Base-by-base conservation (phyloP, 1,140 invertebrate species). In the Cherax quadricarinatus region DNA sequence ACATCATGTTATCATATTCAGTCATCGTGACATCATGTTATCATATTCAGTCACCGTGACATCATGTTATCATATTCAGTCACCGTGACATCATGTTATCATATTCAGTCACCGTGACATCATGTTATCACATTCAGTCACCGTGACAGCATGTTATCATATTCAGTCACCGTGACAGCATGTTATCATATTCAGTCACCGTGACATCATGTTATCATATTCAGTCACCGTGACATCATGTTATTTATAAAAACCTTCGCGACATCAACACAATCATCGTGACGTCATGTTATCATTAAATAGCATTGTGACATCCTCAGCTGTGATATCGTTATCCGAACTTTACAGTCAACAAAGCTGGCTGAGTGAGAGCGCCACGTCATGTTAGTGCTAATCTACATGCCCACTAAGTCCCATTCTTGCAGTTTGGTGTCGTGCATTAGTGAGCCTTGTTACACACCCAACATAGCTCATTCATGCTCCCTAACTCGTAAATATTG, bases 401-500 rank as follows among this genome's bases (percentile, higher is more conserved):
- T 4, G n/a, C 12, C 49, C 62, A 79, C 86, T 88, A 79, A 88
- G 86, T 60, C 60, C 51, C 75, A 88, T 60, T 80, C 49, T 79
- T 18, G 30, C 30, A 51, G 30, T 79, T 53, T 18, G 48, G 57
- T 79, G 57, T 7, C n/a, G 4, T 57, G 73, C 21, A 51, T 79
- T 79, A 88, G 53, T 62, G 85, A 88, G 83, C 83, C 86, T 88
- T 78, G 51, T 16, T 60, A 49, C 4, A 57, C 30, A 78, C 4
- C 85, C 16, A 5, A 60, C 78, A 80, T 88, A 88, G 86, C 86
- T 79, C 51, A 80, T 80, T 88, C 86, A 57, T 88, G 78, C 86
- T 75, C 86, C 86, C n/a, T 49, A n/a, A n/a, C 75, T 88, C 62
- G 75, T 79, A 88, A 79, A 80, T 88, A 88, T 88, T 79, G 41